A percentile compares a stretch with the other conserved stretches of the same genome.
Conservation (phyloP, 2,797 vertebrate genomes). For the Rhynchonycteris naso region DNA sequence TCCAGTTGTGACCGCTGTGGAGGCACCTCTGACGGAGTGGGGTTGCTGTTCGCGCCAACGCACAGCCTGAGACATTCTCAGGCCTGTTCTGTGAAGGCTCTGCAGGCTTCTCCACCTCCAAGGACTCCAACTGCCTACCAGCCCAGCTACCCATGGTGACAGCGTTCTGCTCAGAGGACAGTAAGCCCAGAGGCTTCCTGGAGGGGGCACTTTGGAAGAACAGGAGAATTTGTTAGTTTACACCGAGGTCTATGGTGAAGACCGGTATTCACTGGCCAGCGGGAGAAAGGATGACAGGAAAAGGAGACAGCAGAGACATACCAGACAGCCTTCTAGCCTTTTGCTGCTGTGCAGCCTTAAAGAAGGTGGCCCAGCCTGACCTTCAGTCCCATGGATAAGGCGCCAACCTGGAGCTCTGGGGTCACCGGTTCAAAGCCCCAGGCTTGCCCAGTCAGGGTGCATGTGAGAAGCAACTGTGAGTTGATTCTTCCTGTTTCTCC, state of each 20-base stretch:
- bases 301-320: neutral
- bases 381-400: no score
- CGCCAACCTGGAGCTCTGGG: no score
- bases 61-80: fast-evolving
- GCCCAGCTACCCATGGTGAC: neutral
- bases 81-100: neutral
- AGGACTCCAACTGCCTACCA: fast-evolving
- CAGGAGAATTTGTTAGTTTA: neutral
- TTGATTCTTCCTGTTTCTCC: no score
- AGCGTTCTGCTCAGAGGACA: neutral
- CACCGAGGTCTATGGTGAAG: neutral
- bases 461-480: no score
- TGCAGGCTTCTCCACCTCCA: neutral
- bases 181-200: neutral
- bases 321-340: neutral
- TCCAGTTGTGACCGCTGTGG: neutral
- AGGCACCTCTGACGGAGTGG: neutral
- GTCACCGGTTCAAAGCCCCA: no score
- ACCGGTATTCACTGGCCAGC: no score
- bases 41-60: neutral
- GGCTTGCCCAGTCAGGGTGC: no score
- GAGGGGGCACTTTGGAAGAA: neutral
- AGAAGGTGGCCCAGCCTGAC: neutral
- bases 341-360: neutral
- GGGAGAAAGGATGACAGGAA: no score